These are phyloP conservation scores for Erannis defoliaria DNA, from an alignment of 2,888 invertebrate species.

Conservation along the genomic window DNA sequence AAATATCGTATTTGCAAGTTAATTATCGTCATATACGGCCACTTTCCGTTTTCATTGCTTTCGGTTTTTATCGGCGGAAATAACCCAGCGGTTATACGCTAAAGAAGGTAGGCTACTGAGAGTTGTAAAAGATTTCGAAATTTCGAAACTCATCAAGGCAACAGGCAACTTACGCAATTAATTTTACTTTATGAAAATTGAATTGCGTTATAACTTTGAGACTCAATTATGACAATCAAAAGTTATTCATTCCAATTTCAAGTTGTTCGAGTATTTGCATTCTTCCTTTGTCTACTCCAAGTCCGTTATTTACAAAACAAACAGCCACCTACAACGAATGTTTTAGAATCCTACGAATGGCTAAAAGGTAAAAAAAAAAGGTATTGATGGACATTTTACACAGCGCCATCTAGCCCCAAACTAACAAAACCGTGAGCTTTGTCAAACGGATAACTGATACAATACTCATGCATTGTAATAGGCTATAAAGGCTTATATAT, in stretches of 20 bases:
- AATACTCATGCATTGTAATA: no score
- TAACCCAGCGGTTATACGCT: slow-evolving; percentile 23
- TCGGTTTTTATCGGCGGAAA: slow-evolving; percentile 52
- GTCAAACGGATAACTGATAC: no score
- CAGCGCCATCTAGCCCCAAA: no score
- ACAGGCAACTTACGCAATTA: slow-evolving; percentile 13
- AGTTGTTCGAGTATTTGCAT: slow-evolving; percentile 3
- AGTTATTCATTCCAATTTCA: slow-evolving; percentile 15
- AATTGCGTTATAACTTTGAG: slow-evolving; percentile 18
- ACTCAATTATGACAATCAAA: slow-evolving; percentile 20
- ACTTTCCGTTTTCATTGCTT: slow-evolving; percentile 69
- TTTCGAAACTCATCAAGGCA: slow-evolving; percentile 18
- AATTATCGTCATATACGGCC: slow-evolving; percentile 67
- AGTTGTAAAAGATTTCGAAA: slow-evolving; percentile 19
- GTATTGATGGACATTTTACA: no score
- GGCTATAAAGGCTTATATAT: no score
- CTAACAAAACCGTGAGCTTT: no score
- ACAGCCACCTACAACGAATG: neutral
- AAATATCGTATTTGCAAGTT: slow-evolving; percentile 65
- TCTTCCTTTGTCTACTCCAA: slow-evolving; percentile 10
- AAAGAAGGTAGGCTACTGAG: slow-evolving; percentile 5
- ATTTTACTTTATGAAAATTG: slow-evolving; percentile 18
- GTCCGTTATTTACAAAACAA: slow-evolving; percentile 5
- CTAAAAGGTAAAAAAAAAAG: neutral
- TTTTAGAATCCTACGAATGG: slow-evolving; percentile 4